These are phyloP conservation scores for Oncorhynchus masou DNA, from an alignment of 2,113 vertebrate genomes.

Conservation along the genomic window DNA sequence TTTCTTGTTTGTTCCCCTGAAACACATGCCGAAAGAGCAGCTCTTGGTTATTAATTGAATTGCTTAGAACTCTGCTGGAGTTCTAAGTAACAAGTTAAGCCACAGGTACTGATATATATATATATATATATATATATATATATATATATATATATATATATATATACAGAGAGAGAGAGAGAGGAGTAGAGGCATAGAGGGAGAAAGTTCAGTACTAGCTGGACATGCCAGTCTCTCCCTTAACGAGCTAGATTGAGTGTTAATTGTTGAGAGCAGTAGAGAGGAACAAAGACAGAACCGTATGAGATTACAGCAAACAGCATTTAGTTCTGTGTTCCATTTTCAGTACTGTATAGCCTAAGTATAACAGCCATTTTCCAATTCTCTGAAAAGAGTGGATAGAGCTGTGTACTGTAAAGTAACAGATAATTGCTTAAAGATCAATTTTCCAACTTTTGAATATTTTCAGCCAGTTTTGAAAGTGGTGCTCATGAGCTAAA, in stretches of 20 bases:
- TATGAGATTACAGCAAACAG: constrained; percentile 52
- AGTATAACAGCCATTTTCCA: constrained; percentile 57
- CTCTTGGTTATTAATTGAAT: constrained; percentile 53
- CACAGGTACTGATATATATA: constrained; percentile 29
- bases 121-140: too few species aligned
- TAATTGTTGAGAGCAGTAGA: constrained; percentile 59
- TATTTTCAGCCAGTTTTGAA: too few species aligned
- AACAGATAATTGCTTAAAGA: constrained; percentile 19
- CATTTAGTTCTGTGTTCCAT: constrained; percentile 55
- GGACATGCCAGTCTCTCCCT: constrained; percentile 30
- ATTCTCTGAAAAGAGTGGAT: constrained; percentile 42
- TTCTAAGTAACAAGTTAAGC: constrained; percentile 25
- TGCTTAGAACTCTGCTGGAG: constrained; percentile 33
- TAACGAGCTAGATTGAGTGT: constrained; percentile 37
- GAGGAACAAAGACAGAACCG: constrained; percentile 65
- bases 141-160: too few species aligned
- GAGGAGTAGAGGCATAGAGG: background rate
- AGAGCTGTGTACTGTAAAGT: constrained; percentile 28
- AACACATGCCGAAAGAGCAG: constrained; percentile 38
- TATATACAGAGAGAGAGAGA: background rate
- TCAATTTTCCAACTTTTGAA: background rate
- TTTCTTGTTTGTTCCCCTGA: constrained; percentile 52
- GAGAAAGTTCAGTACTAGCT: background rate
- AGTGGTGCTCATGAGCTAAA: too few species aligned
- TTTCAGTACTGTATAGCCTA: constrained; percentile 53